phyloP scores from a whole-genome alignment of 2,113 vertebrate genomes.

The Pterophyllum scalare region DNA sequence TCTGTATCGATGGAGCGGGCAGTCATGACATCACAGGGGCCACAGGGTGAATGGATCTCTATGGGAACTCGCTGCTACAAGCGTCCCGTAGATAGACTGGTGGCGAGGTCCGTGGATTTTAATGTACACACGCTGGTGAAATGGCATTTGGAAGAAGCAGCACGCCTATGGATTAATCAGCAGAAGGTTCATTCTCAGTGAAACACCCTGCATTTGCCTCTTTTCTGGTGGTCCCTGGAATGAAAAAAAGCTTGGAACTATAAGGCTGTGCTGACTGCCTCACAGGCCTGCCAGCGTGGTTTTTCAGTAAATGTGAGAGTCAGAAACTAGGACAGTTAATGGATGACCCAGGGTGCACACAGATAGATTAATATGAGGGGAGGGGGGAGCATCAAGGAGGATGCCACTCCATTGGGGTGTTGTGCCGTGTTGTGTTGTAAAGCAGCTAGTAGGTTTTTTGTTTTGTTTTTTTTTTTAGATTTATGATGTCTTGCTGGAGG shows the following conservation, averaged over 20 bases:
- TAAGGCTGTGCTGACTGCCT: slow-evolving; percentile 17
- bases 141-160: slow-evolving; percentile 60
- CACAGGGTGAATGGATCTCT: slow-evolving; percentile 43
- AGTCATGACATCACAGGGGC: slow-evolving; percentile 35
- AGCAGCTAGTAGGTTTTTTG: slow-evolving; percentile 10
- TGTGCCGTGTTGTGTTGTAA: slow-evolving; percentile 34
- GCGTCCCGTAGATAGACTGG: slow-evolving; percentile 7
- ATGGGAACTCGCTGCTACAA: background rate
- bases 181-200: slow-evolving; percentile 27
- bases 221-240: slow-evolving; percentile 28
- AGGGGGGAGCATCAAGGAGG: slow-evolving; percentile 25
- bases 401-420: slow-evolving; percentile 42
- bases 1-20: slow-evolving; percentile 52
- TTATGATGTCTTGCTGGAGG: slow-evolving; percentile 60
- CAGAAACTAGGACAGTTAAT: slow-evolving; percentile 47
- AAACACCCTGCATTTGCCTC: slow-evolving; percentile 31
- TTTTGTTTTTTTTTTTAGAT: background rate
- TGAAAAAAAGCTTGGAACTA: background rate
- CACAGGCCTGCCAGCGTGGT: slow-evolving; percentile 22
- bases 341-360: slow-evolving; percentile 48
- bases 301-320: slow-evolving; percentile 21
- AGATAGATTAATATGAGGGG: slow-evolving; percentile 54
- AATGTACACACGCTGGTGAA: slow-evolving; percentile 55
- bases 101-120: slow-evolving; percentile 39
- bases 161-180: slow-evolving; percentile 53